These are phyloP conservation scores for Tenthredo mesomela DNA, from an alignment of 2,888 invertebrate genomes.

Conservation along the genomic window DNA sequence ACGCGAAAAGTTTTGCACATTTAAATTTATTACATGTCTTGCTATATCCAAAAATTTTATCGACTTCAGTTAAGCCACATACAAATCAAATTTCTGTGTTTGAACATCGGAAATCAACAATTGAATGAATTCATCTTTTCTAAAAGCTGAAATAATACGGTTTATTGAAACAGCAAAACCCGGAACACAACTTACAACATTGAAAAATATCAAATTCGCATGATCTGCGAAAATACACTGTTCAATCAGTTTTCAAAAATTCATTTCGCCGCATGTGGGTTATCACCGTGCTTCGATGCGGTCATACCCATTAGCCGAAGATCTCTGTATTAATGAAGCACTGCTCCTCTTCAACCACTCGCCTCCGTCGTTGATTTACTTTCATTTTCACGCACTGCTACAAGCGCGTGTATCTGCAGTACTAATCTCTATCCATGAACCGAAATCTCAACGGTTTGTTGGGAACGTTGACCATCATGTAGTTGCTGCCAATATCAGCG, in stretches of 20 bases:
- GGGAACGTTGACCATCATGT: slow-evolving; percentile 82
- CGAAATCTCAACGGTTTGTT: slow-evolving; percentile 83
- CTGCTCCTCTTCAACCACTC: neutral
- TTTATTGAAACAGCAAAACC: slow-evolving; percentile 7
- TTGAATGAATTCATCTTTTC: neutral
- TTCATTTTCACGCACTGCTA: neutral
- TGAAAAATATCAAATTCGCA: neutral
- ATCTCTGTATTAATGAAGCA: slow-evolving; percentile 1
- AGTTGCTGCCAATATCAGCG: slow-evolving; percentile 82
- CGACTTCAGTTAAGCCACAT: neutral
- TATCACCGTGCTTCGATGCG: neutral
- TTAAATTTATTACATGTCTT: neutral
- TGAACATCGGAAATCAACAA: neutral
- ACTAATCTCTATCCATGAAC: slow-evolving; percentile 81
- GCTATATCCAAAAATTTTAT: neutral
- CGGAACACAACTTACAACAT: neutral
- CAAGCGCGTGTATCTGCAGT: neutral
- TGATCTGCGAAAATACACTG: neutral
- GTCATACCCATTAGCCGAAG: neutral
- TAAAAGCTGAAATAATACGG: neutral
- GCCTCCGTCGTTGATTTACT: neutral
- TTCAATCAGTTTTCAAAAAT: neutral
- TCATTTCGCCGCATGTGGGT: neutral
- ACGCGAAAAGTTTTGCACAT: neutral
- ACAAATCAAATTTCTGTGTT: neutral